Conservation (phyloP, 2,888 invertebrate genomes). For the Watsonalla cultraria region DNA sequence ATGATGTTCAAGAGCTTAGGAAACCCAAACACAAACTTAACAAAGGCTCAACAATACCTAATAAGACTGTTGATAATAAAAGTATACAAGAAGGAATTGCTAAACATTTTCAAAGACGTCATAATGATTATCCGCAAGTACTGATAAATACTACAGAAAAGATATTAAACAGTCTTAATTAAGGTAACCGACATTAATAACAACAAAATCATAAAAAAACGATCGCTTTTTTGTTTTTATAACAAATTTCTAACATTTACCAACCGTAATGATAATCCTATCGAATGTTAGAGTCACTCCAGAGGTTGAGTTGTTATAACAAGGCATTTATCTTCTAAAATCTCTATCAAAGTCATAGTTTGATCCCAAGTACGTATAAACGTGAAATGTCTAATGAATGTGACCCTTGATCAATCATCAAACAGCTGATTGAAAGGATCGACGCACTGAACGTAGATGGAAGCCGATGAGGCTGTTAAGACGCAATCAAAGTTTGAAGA, state of each 20-base stretch:
- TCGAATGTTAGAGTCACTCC: constrained; percentile 28
- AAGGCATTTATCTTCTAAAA: constrained; percentile 27
- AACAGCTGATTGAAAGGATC: constrained; percentile 27
- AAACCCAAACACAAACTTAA: constrained; percentile 50
- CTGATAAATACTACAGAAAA: constrained; percentile 34
- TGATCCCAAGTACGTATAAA: constrained; percentile 67
- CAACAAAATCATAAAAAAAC: neutral
- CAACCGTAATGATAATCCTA: constrained; percentile 7
- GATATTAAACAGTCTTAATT: constrained; percentile 51
- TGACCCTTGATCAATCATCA: constrained; percentile 29
- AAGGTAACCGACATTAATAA: constrained; percentile 27
- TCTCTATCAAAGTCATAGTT: constrained; percentile 48
- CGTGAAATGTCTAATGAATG: constrained; percentile 38
- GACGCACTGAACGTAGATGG: constrained; percentile 29
- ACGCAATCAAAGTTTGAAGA: constrained; percentile 31
- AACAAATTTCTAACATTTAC: constrained; percentile 3
- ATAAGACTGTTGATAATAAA: constrained; percentile 35
- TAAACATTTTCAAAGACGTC: constrained; percentile 23
- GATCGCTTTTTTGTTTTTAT: neutral
- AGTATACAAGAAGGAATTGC: constrained; percentile 26
- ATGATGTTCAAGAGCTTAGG: constrained; percentile 45
- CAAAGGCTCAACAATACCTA: constrained; percentile 45
- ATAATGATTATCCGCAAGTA: constrained; percentile 26
- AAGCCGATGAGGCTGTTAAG: constrained; percentile 26
- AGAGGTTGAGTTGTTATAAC: constrained; percentile 13